These are phyloP conservation scores for Rachycentron canadum DNA, from an alignment of 2,797 vertebrate genomes.

Conservation along the genomic window DNA sequence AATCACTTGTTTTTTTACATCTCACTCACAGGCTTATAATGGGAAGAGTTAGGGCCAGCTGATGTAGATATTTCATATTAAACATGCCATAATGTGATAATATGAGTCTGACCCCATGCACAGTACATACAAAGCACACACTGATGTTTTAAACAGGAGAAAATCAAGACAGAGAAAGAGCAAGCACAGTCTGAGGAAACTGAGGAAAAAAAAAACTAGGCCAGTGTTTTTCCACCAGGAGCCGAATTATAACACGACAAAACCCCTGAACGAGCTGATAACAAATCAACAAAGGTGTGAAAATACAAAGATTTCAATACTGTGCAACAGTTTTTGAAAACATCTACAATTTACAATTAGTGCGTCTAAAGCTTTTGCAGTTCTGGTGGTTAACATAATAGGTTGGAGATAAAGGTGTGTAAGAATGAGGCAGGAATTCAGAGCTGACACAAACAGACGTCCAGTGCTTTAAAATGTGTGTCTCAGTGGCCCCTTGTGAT, in stretches of 20 bases:
- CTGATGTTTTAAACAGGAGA: slow-evolving; percentile 2
- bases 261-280: neutral
- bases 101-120: slow-evolving; percentile 14
- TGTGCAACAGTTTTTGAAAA: neutral
- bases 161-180: slow-evolving; percentile 14
- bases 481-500: no score
- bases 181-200: neutral
- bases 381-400: neutral
- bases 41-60: neutral
- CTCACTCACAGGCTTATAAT: no score
- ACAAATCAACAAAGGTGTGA: neutral
- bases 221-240: slow-evolving; percentile 3
- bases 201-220: neutral
- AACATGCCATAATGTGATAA: slow-evolving; percentile 1
- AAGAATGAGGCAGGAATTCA: neutral
- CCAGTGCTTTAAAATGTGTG: no score
- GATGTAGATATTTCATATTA: neutral
- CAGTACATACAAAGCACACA: slow-evolving; percentile 16
- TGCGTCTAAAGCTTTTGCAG: neutral
- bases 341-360: neutral
- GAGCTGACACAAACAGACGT: neutral
- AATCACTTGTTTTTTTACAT: neutral
- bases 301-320: neutral
- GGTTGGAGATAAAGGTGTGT: neutral
- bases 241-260: neutral